phyloP scores from a whole-genome alignment of 2,888 invertebrate genomes.

The Siphonodentalium dalli region DNA sequence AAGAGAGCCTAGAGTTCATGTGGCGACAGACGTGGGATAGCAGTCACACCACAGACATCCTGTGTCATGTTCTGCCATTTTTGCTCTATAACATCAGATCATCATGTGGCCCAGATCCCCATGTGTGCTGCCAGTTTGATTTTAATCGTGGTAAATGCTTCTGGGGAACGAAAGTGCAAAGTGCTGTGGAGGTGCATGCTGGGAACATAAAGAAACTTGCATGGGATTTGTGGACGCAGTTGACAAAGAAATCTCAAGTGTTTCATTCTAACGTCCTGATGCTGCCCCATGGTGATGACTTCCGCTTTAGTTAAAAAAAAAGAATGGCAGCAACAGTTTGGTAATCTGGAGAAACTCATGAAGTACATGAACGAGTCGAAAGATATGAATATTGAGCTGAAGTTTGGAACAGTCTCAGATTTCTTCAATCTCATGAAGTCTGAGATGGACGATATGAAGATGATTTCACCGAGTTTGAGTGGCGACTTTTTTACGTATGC shows the following conservation, averaged over 20 bases:
- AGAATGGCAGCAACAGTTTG: conserved; percentile 60
- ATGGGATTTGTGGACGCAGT: conserved; percentile 54
- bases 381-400: conserved; percentile 56
- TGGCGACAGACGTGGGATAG: conserved; percentile 90
- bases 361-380: conserved; percentile 58
- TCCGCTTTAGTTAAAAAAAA: conserved; percentile 49
- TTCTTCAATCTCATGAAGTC: too few species aligned
- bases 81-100: conserved; percentile 92
- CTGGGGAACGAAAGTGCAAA: conserved; percentile 82
- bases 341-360: conserved; percentile 58
- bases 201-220: conserved; percentile 80
- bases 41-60: conserved; percentile 81
- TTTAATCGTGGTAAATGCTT: conserved; percentile 89
- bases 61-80: conserved; percentile 98
- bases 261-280: conserved; percentile 56
- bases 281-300: conserved; percentile 64
- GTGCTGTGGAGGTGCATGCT: conserved; percentile 81
- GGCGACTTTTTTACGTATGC: too few species aligned
- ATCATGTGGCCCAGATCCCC: conserved; percentile 96
- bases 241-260: conserved; percentile 61
- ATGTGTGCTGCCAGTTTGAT: conserved; percentile 96
- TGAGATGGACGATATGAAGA: too few species aligned
- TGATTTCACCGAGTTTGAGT: too few species aligned
- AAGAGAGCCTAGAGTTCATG: conserved; percentile 85
- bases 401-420: too few species aligned